Evolutionary conservation across 1,140 invertebrate species (phyloP), one percentile per base, ranked within the genome.

Genomic region (Leptinotarsa texana): DNA sequence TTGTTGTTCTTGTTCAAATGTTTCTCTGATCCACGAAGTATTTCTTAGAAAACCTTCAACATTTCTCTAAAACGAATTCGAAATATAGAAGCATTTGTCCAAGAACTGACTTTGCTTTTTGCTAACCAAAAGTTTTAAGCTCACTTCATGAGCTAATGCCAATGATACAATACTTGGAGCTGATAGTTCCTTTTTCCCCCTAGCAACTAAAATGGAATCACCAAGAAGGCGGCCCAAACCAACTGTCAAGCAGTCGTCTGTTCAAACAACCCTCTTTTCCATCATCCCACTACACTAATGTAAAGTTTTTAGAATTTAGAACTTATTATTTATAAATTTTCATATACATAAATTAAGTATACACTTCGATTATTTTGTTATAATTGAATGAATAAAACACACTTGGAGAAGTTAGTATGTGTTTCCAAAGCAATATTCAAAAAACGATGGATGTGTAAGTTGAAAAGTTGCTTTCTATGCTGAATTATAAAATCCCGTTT

Each of bases 281-380:
- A 79, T 78, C 81, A 82, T 81, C 78, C 78, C 78, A 75, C 74
- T 78, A 79, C 79, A 81, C 80, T 78, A 79, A 78, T 79, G 78
- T 83, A 77, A 73, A 80, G 76, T 76, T 76, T 79, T 78, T 74
- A 77, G 66, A 75, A 74, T 75, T 72, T 77, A 69, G 77, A 79
- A 75, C 74, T 75, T 77, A 77, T 77, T 80, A 73, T 82, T 80
- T 79, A 81, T 80, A 80, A 80, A 78, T 76, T 78, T 81, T 74
- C 69, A 70, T 77, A 77, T 80, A 74, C 73, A 82, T 75, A 73
- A 73, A 79, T 74, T 78, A 78, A 73, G 68, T 76, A 79, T 77
- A 77, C 67, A 77, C 80, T 83, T 83, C 81, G 81, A 79, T 82
- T 83, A 82, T 78, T 80, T 81, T 82, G 81, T 82, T 81, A 83